Evolutionary conservation across 2,113 vertebrate genomes (phyloP).

Genomic region (Myiozetetes cayanensis): DNA sequence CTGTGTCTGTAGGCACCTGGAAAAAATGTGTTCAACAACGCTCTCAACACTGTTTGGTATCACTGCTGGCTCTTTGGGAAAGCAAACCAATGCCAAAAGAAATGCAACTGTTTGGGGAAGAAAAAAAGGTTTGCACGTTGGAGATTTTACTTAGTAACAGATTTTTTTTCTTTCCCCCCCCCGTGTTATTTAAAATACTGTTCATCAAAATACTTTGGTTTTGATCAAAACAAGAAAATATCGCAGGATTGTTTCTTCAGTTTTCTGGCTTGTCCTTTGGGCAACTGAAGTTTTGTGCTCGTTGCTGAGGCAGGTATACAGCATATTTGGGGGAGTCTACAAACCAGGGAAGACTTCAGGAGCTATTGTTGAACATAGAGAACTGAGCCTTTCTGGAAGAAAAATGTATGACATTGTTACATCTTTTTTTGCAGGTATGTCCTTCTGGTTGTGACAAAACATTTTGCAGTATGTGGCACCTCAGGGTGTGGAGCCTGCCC

Average conservation of each 20-base stretch:
- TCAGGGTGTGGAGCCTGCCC: neutral
- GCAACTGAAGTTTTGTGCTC: neutral
- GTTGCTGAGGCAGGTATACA: neutral
- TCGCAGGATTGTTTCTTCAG: neutral
- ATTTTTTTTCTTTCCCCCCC: neutral
- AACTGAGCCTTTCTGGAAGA: neutral
- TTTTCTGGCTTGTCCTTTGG: neutral
- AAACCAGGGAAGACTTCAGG: neutral
- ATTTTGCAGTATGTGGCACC: neutral
- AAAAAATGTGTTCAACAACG: neutral
- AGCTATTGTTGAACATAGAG: neutral
- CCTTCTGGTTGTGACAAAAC: neutral
- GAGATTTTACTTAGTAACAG: neutral
- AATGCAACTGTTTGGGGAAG: neutral
- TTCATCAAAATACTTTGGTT: neutral
- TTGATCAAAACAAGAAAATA: neutral
- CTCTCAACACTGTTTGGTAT: neutral
- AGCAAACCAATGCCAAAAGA: neutral
- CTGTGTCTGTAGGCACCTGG: neutral
- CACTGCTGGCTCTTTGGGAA: neutral
- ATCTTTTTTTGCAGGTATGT: neutral
- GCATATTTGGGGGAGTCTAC: neutral
- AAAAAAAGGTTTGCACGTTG: neutral
- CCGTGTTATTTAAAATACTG: neutral
- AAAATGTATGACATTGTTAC: neutral